Base-by-base conservation (phyloP, 2,113 vertebrate genomes). In the Pimephales promelas region DNA sequence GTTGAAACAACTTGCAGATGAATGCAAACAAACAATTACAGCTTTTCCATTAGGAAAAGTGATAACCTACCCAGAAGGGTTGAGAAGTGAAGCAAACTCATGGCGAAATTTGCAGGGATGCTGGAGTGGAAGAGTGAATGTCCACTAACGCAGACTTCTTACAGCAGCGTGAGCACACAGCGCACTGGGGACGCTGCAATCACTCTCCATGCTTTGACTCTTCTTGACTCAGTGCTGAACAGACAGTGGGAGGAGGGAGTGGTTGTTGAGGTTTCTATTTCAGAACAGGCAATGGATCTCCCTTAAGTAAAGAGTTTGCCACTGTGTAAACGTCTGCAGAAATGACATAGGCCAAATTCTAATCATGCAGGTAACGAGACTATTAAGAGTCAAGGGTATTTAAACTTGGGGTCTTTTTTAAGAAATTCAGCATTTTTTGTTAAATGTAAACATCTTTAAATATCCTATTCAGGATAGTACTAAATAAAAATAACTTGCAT, bases 41-140 rank as follows among this genome's bases (percentile, higher is more conserved):
- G 14, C 10, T 20, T n/a, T 24, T 10, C 26, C 26, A 10, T 49
- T n/a, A 24, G 3, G 24, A 20, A 79, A 66, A 61, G 22, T 34
- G 14, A 34, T 34, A 10, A 34, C 86, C 75, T 84, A 87, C 86
- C 86, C 43, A 87, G 56, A 5, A 87, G 18, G 9, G 45, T 52
- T 20, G 62, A 71, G 59, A 81, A 59, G 47, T 82, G 78, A 62
- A 84, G 86, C n/a, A 78, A 18, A 36, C 9, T 52, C 86, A 84
- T 84, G 62, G 72, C 79, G 52, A 8, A 78, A 49, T 43, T 75
- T 9, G 59, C 26, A 24, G 40, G 45, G 82, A 83, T 74, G 73
- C 82, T 75, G 64, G 61, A 66, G 72, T 49, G 57, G 16, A 66
- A 34, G 76, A 45, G 76, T 61, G 57, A 43, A n/a, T 26, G 9